Evolutionary conservation across 1,140 invertebrate species (phyloP).

Genomic region (Lordiphosa clarofinis): DNA sequence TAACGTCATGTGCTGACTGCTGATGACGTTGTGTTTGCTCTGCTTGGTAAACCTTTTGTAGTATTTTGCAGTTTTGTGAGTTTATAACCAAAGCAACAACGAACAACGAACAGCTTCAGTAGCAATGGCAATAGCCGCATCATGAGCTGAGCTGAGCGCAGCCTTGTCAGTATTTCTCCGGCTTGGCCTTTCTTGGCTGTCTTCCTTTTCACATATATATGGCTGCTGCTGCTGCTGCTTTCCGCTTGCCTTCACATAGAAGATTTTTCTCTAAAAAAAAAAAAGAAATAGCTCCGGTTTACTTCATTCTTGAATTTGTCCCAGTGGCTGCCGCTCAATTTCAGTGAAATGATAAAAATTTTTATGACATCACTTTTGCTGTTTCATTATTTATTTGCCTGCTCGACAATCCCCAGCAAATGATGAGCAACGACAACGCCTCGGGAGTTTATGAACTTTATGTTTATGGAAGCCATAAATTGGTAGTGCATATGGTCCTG

Average conservation of each 20-base stretch:
- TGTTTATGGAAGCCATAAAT: constrained; percentile 76
- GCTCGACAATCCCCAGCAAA: constrained; percentile 50
- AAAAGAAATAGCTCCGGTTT: constrained; percentile 19
- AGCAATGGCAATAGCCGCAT: no score
- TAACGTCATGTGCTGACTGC: constrained; percentile 9
- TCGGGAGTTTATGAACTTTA: constrained; percentile 75
- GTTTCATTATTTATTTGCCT: constrained; percentile 66
- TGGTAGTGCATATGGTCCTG: constrained; percentile 55
- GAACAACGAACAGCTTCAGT: not conserved
- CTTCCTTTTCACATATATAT: no score
- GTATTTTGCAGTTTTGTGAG: constrained; percentile 24
- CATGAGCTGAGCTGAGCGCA: no score
- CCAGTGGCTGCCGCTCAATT: constrained; percentile 64
- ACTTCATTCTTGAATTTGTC: constrained; percentile 13
- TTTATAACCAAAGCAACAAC: constrained; percentile 18
- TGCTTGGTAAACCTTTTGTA: constrained; percentile 5
- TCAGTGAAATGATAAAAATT: constrained; percentile 74
- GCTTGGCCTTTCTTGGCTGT: constrained; percentile 11
- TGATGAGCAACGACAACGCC: constrained; percentile 68
- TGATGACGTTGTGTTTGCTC: not conserved
- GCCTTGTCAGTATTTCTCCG: no score
- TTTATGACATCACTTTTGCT: constrained; percentile 75
- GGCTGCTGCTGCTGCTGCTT: constrained; percentile 34
- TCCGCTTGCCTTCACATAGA: constrained; percentile 53
- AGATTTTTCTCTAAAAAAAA: constrained; percentile 34